Evolutionary conservation across 2,797 vertebrate species (phyloP), one percentile per base, ranked within the genome.

Genomic region (Chaenodraco wilsoni): DNA sequence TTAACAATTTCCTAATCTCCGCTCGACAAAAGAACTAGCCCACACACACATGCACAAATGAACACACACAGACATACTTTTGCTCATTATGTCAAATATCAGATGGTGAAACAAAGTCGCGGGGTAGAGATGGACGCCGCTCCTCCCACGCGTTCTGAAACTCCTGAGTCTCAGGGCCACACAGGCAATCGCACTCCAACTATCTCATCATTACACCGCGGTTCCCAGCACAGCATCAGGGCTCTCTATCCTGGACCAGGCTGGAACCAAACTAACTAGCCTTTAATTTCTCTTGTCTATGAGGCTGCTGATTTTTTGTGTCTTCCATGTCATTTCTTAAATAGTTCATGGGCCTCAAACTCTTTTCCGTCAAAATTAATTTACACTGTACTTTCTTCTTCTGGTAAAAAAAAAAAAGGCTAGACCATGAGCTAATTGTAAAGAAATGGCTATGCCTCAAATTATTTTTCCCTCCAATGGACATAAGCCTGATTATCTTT

Each of bases 61-160:
- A 65, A 72, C 45, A 50, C 64, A 61, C 37, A 46, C 50, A 62
- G 57, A 19, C 59, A 65, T 50, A 61, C 66, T 81, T 82, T 69
- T 79, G 57, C 90, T 91, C 85, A 88, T 92, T 90, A 89, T 88
- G 87, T 88, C 87, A 88, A 86, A 90, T 87, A 88, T 90, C 78
- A 85, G 78, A 87, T 83, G 63, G 81, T 74, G 78, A 88, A 85
- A 84, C 74, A 86, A 88, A 88, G 74, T 85, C 82, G 59, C 60
- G 41, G 62, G 74, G 80, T 79, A 80, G 72, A 73, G 71, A 75
- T 52, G 45, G 65, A 78, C 72, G 66, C 78, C 62, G 80, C 77
- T 80, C 84, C 81, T 82, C 84, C 83, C 69, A 83, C 82, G 65
- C 66, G 72, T 85, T 70, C 69, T 16, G 50, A 79, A 89, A 84